Conservation (phyloP, 1,140 invertebrate species). For the Sitobion miscanthi region DNA sequence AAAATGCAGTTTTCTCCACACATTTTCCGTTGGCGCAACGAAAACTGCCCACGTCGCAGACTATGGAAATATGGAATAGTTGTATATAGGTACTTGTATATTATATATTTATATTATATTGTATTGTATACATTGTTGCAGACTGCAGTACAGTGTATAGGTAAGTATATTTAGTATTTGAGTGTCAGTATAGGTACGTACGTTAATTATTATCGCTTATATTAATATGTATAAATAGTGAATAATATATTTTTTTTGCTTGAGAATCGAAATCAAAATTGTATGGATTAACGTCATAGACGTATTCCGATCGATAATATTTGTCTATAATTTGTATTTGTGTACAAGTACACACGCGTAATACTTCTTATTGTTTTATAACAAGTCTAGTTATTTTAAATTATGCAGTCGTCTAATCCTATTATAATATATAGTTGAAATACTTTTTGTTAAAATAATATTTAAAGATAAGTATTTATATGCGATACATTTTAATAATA, state of each 20-base stretch:
- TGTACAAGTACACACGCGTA: neutral
- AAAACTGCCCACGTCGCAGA: conserved; percentile 68
- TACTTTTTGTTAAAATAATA: neutral
- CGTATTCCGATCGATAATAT: neutral
- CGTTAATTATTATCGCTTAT: neutral
- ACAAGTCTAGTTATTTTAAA: neutral
- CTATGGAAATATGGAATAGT: neutral
- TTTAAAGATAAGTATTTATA: neutral
- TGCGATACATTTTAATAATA: neutral
- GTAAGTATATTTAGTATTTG: neutral
- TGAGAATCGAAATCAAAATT: neutral
- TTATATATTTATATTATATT: too few relatives aligned
- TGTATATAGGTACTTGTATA: neutral
- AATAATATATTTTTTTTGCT: too few relatives aligned
- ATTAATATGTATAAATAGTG: too few relatives aligned
- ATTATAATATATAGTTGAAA: neutral
- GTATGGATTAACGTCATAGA: neutral
- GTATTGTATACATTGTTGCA: too few relatives aligned
- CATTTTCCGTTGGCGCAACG: conserved; percentile 73
- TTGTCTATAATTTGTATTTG: neutral
- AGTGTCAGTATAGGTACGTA: neutral
- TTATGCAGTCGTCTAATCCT: neutral
- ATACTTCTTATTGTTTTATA: neutral
- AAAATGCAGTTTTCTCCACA: conserved; percentile 72
- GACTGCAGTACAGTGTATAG: neutral